Evolutionary conservation across 2,888 invertebrate genomes (phyloP).

Genomic region (Ditula angustiorana): DNA sequence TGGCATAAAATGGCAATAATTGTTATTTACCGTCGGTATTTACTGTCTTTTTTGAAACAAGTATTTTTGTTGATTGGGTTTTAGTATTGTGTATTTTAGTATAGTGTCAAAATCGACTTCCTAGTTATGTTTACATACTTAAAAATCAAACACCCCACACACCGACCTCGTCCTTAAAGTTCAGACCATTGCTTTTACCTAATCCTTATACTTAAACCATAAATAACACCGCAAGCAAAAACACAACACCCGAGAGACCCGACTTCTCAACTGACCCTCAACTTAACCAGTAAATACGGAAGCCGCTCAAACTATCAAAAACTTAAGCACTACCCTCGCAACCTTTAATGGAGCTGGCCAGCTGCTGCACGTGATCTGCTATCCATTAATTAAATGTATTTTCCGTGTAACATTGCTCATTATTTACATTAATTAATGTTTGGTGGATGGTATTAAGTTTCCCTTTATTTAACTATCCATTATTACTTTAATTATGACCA

Average conservation of each 20-base stretch:
- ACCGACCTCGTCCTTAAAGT: not conserved
- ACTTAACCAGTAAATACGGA: slow-evolving; percentile 83
- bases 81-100: no score
- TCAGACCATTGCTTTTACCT: not conserved
- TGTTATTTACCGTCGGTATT: no score
- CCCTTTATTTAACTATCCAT: not conserved
- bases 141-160: no score
- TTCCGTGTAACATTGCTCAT: slow-evolving; percentile 46
- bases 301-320: slow-evolving; percentile 83
- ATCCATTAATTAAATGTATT: slow-evolving; percentile 58
- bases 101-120: no score
- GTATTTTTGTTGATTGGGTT: no score
- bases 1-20: no score
- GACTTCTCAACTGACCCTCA: slow-evolving; percentile 76
- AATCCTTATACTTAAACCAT: slow-evolving; percentile 23
- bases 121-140: no score
- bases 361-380: slow-evolving; percentile 53
- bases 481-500: no score
- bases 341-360: slow-evolving; percentile 65
- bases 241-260: slow-evolving; percentile 56
- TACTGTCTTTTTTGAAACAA: no score
- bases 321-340: slow-evolving; percentile 77
- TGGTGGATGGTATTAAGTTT: slow-evolving; percentile 2
- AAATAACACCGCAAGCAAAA: slow-evolving; percentile 39
- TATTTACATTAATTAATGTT: slow-evolving; percentile 28